A percentile compares a stretch with the other conserved stretches of the same genome.
Evolutionary conservation across 1,140 invertebrate genomes (phyloP).

Genomic region (Leptoteleia sp.): DNA sequence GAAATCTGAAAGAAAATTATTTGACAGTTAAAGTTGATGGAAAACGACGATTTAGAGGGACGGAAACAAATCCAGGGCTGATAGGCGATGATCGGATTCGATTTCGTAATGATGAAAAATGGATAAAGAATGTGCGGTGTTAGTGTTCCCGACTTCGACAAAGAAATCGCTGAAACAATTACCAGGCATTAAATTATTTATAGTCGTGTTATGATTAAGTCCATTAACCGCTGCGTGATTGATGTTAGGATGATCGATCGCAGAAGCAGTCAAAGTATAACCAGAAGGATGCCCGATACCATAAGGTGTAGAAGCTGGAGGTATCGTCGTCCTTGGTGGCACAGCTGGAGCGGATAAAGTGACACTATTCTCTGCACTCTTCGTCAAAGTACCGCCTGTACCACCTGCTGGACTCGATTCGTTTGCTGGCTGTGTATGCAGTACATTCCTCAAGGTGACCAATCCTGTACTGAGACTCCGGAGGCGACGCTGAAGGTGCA

Average conservation of each 20-base stretch:
- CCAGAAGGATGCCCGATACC: slow-evolving; percentile 72
- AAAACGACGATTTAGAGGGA: not conserved
- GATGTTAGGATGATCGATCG: slow-evolving; percentile 78
- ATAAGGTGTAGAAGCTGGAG: slow-evolving; percentile 72
- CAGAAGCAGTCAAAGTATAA: slow-evolving; percentile 77
- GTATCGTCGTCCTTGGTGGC: slow-evolving; percentile 79
- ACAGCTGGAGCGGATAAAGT: slow-evolving; percentile 75
- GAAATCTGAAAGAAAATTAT: slow-evolving; percentile 68
- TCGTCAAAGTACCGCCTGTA: slow-evolving; percentile 67
- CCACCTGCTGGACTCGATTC: slow-evolving; percentile 71
- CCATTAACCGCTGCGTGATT: slow-evolving; percentile 75
- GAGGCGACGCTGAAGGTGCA: slow-evolving; percentile 93
- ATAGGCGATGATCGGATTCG: slow-evolving; percentile 8
- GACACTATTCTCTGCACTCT: slow-evolving; percentile 69
- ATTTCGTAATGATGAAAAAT: slow-evolving; percentile 28
- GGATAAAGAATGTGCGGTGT: slow-evolving; percentile 6
- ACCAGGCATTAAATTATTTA: slow-evolving; percentile 78
- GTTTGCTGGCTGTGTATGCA: slow-evolving; percentile 84
- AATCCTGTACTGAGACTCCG: slow-evolving; percentile 93
- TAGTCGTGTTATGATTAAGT: slow-evolving; percentile 73
- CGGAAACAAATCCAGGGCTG: slow-evolving; percentile 2
- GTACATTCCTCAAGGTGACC: slow-evolving; percentile 91
- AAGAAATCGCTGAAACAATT: slow-evolving; percentile 62
- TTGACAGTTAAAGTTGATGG: not conserved
- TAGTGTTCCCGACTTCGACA: slow-evolving; percentile 11